Base-by-base conservation (phyloP, 1,140 invertebrate genomes). In the Papilio polyxenes region DNA sequence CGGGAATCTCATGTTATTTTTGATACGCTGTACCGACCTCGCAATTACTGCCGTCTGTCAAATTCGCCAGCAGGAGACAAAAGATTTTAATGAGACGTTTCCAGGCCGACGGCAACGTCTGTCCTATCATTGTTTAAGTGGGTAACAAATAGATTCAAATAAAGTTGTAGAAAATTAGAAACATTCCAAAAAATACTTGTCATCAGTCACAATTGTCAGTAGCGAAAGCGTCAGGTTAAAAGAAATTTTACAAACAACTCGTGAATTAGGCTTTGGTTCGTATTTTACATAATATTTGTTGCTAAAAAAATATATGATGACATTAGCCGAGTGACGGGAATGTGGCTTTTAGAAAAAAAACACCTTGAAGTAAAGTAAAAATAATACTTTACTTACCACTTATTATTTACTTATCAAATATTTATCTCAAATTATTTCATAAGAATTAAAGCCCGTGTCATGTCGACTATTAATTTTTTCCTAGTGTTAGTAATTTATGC, bases 31-130 rank as follows among this genome's bases (percentile, higher is more conserved):
- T 77, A 77, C 74, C 44, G 40, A 75, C 44, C 23, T 49, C 72
- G 51, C 82, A 82, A 85, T 85, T 83, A 83, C 82, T 80, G 65
- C 23, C 84, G 80, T 80, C 74, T 82, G 82, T 83, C 74, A 77
- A 81, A 83, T 81, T 83, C 77, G 80, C 75, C 75, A 51, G 48
- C 48, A 37, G 7, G 49, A 77, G 49, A 77, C 75, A 77, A 77
- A 77, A 77, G 75, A n/a, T 77, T 49, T 77, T 77, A 77, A 77
- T 77, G 44, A 77, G 75, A 77, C 75, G 13, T 77, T 77, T 77
- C 75, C 75, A 77, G 75, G 75, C n/a, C 23, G 49, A 77, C 44
- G 1, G 13, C 40, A 75, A 75, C 48, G 72, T 20, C 11, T 53
- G 49, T 51, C 20, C 17, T 15, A 51, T 51, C 44, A 77, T 77